phyloP scores from a whole-genome alignment of 2,113 vertebrate genomes.

The Muscicapa adusta region DNA sequence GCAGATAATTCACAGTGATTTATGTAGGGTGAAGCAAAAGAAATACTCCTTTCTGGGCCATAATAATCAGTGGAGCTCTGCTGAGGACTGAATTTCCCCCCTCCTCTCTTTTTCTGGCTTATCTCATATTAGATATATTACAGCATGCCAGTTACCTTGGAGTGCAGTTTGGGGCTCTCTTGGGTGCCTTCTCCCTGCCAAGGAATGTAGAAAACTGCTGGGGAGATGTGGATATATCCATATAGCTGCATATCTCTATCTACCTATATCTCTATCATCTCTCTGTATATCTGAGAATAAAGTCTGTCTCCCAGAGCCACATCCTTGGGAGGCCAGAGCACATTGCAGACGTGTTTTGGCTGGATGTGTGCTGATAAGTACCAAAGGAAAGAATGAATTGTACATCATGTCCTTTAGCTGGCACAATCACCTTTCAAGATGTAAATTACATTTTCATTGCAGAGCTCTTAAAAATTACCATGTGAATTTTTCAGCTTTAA shows the following conservation, averaged over 20 bases:
- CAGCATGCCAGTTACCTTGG: neutral
- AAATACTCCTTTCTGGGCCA: slow-evolving; percentile 10
- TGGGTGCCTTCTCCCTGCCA: neutral
- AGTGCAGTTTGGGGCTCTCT: neutral
- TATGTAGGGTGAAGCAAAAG: slow-evolving; percentile 25
- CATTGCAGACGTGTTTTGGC: neutral
- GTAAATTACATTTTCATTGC: neutral
- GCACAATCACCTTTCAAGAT: neutral
- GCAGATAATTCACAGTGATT: slow-evolving; percentile 42
- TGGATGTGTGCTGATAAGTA: neutral
- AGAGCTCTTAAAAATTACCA: neutral
- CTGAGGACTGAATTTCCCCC: neutral
- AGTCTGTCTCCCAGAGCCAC: neutral
- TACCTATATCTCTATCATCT: neutral
- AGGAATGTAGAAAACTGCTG: neutral
- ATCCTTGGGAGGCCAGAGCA: neutral
- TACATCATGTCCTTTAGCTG: neutral
- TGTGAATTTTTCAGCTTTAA: neutral
- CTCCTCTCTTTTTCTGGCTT: neutral
- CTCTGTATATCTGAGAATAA: neutral
- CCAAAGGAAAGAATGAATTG: neutral
- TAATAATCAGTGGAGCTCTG: neutral
- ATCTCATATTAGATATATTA: neutral
- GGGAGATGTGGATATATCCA: neutral
- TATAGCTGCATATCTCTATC: neutral